phyloP scores from a whole-genome alignment of 30 jellyfish, hydroid and myxozoan genomes.

The Aurelia aurita region DNA sequence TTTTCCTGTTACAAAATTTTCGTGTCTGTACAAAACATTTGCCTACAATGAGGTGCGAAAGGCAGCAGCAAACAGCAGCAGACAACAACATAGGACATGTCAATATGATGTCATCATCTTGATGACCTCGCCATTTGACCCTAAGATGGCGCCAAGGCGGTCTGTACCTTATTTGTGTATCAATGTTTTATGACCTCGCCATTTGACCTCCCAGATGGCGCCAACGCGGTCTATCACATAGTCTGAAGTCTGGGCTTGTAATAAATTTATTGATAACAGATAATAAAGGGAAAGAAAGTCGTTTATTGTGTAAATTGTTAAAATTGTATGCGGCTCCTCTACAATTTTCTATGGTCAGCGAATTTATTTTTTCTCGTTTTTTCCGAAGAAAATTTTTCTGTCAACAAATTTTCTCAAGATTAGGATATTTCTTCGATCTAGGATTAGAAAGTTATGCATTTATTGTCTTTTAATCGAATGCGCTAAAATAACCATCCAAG shows the following conservation, averaged over 20 bases:
- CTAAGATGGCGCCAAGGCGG: slow-evolving; percentile 53
- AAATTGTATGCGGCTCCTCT: slow-evolving; percentile 31
- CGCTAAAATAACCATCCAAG: too few species aligned
- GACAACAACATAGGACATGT: too few species aligned
- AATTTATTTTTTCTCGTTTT: too few species aligned
- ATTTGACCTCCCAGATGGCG: slow-evolving; percentile 59
- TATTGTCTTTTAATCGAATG: too few species aligned
- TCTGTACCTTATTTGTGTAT: background rate
- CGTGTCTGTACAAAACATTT: too few species aligned
- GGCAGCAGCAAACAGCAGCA: too few species aligned
- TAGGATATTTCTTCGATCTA: too few species aligned
- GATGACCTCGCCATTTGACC: slow-evolving; percentile 78
- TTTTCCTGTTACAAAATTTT: too few species aligned
- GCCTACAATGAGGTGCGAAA: too few species aligned
- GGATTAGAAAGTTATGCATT: too few species aligned
- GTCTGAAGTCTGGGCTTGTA: slow-evolving; percentile 61
- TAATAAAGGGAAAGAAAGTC: slow-evolving; percentile 22
- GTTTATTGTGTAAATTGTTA: slow-evolving; percentile 41
- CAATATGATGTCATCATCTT: background rate
- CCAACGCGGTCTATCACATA: slow-evolving; percentile 53
- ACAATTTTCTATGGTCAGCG: background rate
- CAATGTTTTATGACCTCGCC: slow-evolving; percentile 64
- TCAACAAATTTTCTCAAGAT: too few species aligned
- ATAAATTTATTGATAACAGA: slow-evolving; percentile 53
- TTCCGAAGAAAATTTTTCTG: too few species aligned